Percentiles rank a stretch among this genome's conserved stretches.
Evolutionary conservation across 2,113 vertebrate species (phyloP).

Genomic region (Collichthys lucidus): DNA sequence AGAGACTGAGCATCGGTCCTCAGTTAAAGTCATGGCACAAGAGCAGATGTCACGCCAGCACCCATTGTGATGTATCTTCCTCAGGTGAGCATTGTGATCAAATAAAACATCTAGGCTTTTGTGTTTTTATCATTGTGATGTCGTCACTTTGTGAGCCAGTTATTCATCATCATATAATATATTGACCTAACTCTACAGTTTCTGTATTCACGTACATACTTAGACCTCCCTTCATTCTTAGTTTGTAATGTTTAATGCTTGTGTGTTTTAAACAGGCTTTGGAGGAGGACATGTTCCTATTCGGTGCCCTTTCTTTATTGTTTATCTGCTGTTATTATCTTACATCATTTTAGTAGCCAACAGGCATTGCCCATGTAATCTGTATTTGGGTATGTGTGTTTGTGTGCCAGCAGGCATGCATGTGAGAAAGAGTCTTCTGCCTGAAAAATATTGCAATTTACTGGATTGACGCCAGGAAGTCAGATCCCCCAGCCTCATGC

Average conservation of each 20-base stretch:
- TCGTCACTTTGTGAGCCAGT: background rate
- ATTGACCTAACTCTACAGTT: background rate
- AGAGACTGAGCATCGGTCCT: background rate
- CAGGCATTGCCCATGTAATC: conserved; percentile 26
- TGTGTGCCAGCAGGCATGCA: conserved; percentile 17
- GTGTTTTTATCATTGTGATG: background rate
- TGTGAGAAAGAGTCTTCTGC: conserved; percentile 34
- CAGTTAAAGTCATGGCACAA: conserved; percentile 42
- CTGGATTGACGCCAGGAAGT: conserved; percentile 67
- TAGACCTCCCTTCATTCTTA: background rate
- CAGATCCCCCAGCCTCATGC: conserved; percentile 44
- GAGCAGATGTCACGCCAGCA: conserved; percentile 18
- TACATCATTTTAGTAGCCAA: conserved; percentile 24
- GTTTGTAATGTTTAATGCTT: conserved; percentile 5
- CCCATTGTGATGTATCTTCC: background rate
- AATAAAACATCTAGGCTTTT: background rate
- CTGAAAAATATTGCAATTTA: conserved; percentile 63
- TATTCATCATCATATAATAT: conserved; percentile 13
- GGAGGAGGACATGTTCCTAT: conserved; percentile 10
- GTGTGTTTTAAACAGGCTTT: too few species aligned
- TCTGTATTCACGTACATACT: conserved; percentile 5
- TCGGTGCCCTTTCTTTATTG: conserved; percentile 18
- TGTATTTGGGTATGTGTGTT: conserved; percentile 16
- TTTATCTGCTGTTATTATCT: conserved; percentile 11
- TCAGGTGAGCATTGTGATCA: background rate